phyloP scores from a whole-genome alignment of 2,888 invertebrate genomes.

The Sminthurides aquaticus region DNA sequence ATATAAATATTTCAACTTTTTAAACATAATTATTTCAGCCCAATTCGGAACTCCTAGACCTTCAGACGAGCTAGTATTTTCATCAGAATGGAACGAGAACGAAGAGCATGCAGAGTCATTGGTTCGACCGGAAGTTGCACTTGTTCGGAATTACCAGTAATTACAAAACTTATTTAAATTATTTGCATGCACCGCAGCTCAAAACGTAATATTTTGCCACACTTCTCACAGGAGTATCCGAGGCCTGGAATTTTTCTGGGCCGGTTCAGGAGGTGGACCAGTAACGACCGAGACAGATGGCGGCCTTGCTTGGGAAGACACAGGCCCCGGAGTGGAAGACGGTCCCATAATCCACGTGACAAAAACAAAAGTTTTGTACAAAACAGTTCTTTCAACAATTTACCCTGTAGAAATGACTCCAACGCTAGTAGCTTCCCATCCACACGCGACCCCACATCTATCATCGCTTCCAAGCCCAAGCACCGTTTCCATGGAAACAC shows the following conservation, averaged over 20 bases:
- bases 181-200: no score
- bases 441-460: background rate
- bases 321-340: conserved; percentile 9
- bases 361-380: conserved; percentile 40
- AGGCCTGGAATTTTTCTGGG: conserved; percentile 56
- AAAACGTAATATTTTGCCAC: no score
- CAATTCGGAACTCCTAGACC: background rate
- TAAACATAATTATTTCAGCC: background rate
- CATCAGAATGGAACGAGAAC: background rate
- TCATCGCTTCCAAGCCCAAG: background rate
- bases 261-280: conserved; percentile 74
- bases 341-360: conserved; percentile 26
- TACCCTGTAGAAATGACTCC: conserved; percentile 41
- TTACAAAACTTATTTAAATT: background rate
- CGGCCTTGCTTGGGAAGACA: conserved; percentile 42
- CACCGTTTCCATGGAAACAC: background rate
- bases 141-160: background rate
- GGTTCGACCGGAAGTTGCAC: background rate
- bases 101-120: background rate
- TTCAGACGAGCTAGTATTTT: background rate
- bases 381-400: conserved; percentile 39
- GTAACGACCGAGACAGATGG: conserved; percentile 28
- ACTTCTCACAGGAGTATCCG: background rate
- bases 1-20: no score
- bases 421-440: conserved; percentile 21